Conservation (phyloP, 2,797 vertebrate genomes). For the Argya squamiceps region DNA sequence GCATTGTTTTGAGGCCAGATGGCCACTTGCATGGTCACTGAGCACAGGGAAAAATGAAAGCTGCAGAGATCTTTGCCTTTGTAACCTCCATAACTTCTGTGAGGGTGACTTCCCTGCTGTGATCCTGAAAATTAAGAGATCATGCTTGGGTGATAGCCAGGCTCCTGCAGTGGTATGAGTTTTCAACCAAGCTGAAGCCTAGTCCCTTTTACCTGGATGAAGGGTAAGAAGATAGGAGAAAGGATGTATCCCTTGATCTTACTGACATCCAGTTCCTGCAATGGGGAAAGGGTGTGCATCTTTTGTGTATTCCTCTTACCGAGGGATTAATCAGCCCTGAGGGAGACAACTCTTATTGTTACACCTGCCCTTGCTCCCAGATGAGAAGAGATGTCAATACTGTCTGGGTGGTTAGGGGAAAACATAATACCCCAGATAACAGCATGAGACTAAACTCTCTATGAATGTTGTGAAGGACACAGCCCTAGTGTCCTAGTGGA, state of each 20-base stretch:
- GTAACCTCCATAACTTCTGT: not conserved
- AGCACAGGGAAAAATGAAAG: not conserved
- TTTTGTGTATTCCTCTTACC: not conserved
- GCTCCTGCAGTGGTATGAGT: rapidly evolving
- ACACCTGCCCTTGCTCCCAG: not conserved
- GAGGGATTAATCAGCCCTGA: not conserved
- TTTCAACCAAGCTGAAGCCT: not conserved
- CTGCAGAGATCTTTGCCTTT: not conserved
- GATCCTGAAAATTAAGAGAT: not conserved
- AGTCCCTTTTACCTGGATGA: not conserved
- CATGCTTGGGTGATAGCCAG: not conserved
- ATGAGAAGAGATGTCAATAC: not conserved
- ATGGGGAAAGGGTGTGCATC: not conserved
- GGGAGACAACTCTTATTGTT: not conserved
- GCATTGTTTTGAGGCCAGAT: not conserved
- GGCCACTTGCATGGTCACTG: not conserved
- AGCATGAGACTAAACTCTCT: not conserved
- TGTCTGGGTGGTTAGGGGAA: not conserved
- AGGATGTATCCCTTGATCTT: not conserved
- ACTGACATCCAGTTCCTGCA: not conserved
- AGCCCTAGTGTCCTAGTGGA: not conserved
- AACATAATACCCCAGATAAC: not conserved
- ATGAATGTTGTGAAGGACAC: not conserved
- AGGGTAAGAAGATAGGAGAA: not conserved
- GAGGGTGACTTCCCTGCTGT: not conserved